Conservation (phyloP, 2,113 vertebrate genomes). For the Aythya baeri region DNA sequence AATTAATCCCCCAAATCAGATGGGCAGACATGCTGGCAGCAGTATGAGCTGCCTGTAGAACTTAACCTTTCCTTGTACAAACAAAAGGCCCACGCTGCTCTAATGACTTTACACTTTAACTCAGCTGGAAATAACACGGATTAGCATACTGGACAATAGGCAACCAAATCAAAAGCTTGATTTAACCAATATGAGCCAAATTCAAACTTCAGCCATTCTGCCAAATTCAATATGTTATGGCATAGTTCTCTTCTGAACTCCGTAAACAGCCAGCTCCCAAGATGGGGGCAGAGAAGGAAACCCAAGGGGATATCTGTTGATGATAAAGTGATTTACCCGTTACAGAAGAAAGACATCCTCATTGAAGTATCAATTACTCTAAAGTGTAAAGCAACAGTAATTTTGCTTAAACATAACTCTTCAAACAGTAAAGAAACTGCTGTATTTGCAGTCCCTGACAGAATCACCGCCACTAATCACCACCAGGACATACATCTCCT, state of each 20-base stretch:
- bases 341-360: neutral
- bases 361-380: neutral
- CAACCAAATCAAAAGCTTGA: slow-evolving; percentile 27
- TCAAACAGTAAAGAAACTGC: neutral
- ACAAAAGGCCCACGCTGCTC: slow-evolving; percentile 38
- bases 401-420: neutral
- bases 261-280: neutral
- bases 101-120: slow-evolving; percentile 54
- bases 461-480: neutral
- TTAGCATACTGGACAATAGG: slow-evolving; percentile 47
- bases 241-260: neutral
- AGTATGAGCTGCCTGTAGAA: neutral
- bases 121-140: slow-evolving; percentile 49
- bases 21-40: slow-evolving; percentile 33
- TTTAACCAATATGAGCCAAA: slow-evolving; percentile 23
- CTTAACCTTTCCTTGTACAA: slow-evolving; percentile 38
- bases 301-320: neutral
- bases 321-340: neutral
- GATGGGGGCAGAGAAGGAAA: neutral
- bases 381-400: neutral
- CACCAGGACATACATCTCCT: neutral
- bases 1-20: slow-evolving; percentile 6
- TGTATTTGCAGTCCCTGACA: neutral
- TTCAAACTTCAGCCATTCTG: neutral
- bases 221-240: neutral